phyloP scores from a whole-genome alignment of 2,113 vertebrate species.

The Sylvietta virens region DNA sequence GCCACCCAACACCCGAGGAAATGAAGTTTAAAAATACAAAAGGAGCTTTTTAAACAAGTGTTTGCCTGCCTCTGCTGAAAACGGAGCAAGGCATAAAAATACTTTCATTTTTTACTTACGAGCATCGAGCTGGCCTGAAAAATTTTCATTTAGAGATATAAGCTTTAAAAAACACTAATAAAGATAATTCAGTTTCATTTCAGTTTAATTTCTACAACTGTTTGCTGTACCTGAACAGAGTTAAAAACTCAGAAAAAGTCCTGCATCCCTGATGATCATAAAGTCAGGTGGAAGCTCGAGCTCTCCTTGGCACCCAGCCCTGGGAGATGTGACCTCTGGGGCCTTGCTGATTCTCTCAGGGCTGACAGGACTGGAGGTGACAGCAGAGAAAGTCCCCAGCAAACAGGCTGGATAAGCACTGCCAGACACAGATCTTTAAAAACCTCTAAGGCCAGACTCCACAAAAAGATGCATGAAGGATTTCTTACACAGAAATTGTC shows the following conservation, averaged over 20 bases:
- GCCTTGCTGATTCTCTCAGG: background rate
- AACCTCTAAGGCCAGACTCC: background rate
- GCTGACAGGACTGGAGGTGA: background rate
- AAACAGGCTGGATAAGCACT: background rate
- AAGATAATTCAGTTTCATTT: background rate
- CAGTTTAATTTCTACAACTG: rapidly evolving
- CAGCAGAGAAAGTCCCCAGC: background rate
- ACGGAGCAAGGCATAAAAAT: background rate
- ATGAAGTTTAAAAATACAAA: background rate
- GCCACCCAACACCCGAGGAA: background rate
- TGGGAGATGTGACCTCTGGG: rapidly evolving
- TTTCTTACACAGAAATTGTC: background rate
- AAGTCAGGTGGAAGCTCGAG: rapidly evolving
- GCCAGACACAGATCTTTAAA: background rate
- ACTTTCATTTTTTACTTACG: too few relatives aligned
- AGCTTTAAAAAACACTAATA: background rate
- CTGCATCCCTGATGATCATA: background rate
- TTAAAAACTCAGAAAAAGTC: background rate
- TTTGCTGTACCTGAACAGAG: background rate
- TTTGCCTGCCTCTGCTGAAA: background rate
- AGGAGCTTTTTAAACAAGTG: background rate
- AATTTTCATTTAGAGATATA: background rate
- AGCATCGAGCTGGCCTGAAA: background rate
- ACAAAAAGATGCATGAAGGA: background rate
- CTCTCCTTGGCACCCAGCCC: background rate